Base-by-base conservation (phyloP, 2,888 invertebrate genomes). In the Lymantria monacha region DNA sequence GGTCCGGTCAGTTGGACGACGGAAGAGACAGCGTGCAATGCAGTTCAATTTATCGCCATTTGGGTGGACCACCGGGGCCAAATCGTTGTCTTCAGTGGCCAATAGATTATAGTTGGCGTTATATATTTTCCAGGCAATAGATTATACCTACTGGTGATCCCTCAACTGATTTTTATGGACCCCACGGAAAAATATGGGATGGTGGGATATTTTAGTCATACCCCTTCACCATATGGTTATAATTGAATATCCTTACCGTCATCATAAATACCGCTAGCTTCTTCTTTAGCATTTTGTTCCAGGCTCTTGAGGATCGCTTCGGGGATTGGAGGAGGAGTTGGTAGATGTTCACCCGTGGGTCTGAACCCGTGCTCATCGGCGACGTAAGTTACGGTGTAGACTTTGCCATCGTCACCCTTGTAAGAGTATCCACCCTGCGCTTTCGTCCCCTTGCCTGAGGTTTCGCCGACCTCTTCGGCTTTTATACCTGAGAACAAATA, bases 341-440 rank as follows among this genome's bases (percentile, higher is more conserved):
- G 93, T 0, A 93, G 70, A 63, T 93, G 93, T 0, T 85, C 89
- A 0, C 93, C 93, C 42, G 85, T 77, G 0, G 93, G 85, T 41
- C 85, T 82, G 79, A 93, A 93, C 1, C 93, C 93, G 51, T 92
- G 82, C 70, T 93, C 93, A 57, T 93, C 93, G 48, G 93, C 93
- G 0, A 86, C 87, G 65, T 93, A 93, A 1, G 85, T 85, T 33
- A 93, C 81, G 0, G 92, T 86, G 76, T 92, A 92, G 0, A 83
- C 79, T 12, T 89, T 89, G 0, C 93, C 94, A 59, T 93, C 93
- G 2, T 93, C 93, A 0, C 92, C 92, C 0, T 87, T 92, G 76
- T 93, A 93, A 1, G 92, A 91, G 74, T 87, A 94, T 0, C 82
- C 86, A 0, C 94, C 94, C 46, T 92, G 86, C 0, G 92, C 91